These are phyloP conservation scores for Allolobophora icterica DNA, from an alignment of 2,888 invertebrate genomes.

Conservation along the genomic window DNA sequence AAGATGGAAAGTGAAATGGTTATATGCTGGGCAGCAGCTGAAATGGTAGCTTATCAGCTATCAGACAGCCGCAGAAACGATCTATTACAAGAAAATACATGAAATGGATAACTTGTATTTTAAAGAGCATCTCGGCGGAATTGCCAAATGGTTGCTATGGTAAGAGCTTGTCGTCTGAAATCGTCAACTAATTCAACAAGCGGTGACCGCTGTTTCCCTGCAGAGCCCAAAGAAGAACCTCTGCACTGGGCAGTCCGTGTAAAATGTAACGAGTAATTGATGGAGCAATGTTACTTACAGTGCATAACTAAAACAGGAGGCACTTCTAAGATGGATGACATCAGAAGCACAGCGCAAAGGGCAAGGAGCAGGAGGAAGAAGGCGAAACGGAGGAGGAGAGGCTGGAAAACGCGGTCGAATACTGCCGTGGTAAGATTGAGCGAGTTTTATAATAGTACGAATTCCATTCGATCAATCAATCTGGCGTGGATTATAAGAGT, in stretches of 20 bases:
- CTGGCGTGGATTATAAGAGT: not conserved
- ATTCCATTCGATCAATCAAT: not conserved
- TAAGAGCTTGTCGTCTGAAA: not conserved
- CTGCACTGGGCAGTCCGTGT: not conserved
- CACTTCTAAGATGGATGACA: not conserved
- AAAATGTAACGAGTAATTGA: not conserved
- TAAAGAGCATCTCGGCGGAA: not conserved
- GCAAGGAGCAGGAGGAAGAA: not conserved
- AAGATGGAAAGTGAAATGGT: too few relatives aligned
- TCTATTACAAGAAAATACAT: too few relatives aligned
- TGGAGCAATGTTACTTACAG: not conserved
- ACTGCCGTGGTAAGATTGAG: slow-evolving; percentile 19
- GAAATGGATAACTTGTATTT: too few relatives aligned
- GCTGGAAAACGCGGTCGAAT: not conserved
- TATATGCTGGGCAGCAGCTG: too few relatives aligned
- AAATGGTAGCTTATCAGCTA: too few relatives aligned
- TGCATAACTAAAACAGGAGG: not conserved
- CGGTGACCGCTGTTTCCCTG: not conserved
- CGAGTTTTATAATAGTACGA: slow-evolving; percentile 11
- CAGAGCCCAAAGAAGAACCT: not conserved
- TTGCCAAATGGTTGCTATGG: not conserved
- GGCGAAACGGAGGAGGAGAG: not conserved
- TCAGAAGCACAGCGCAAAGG: not conserved
- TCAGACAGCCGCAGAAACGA: too few relatives aligned
- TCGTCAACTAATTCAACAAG: not conserved